Conservation (phyloP, 2,888 invertebrate genomes). For the Tholera decimalis region DNA sequence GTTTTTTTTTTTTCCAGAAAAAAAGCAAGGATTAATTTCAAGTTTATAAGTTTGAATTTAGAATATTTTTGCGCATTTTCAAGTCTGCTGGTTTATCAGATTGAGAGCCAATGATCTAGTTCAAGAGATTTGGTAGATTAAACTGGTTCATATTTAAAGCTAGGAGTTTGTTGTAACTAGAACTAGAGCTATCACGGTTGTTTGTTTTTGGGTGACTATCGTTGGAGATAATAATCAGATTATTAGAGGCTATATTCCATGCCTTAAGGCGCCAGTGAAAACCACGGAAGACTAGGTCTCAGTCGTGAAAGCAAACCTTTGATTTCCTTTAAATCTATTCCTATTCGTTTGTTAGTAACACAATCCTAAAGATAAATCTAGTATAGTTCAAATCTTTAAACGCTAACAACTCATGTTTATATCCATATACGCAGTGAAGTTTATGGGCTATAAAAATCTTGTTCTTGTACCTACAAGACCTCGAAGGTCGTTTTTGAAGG, state of each 20-base stretch:
- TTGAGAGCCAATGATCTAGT: not conserved
- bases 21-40: no score
- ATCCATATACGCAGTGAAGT: not conserved
- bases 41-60: no score
- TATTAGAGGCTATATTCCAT: no score
- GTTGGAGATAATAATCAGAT: not conserved
- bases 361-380: not conserved
- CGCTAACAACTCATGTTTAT: slow-evolving; percentile 15
- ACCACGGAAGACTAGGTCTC: no score
- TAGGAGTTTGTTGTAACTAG: not conserved
- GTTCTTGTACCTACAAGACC: not conserved
- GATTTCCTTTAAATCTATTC: no score
- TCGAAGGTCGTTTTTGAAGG: not conserved
- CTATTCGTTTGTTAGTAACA: not conserved
- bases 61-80: no score
- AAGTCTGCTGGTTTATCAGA: no score
- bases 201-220: not conserved
- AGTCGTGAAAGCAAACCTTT: no score
- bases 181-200: not conserved
- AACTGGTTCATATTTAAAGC: not conserved
- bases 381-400: not conserved
- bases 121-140: not conserved
- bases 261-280: no score
- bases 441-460: slow-evolving; percentile 18
- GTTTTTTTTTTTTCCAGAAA: no score